phyloP scores from a whole-genome alignment of 2,888 invertebrate genomes.

The Buathra laborator region DNA sequence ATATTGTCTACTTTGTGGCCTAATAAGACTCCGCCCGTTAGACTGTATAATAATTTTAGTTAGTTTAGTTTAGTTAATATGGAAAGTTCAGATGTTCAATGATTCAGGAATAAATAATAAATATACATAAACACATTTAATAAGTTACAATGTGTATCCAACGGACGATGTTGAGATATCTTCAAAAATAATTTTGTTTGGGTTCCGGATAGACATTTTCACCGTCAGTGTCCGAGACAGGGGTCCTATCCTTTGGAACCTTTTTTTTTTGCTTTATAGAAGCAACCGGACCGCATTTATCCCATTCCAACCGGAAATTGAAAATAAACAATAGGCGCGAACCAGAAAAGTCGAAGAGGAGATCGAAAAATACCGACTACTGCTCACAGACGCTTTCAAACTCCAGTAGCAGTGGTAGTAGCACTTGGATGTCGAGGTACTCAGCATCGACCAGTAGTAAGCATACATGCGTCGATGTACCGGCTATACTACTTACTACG shows the following conservation, averaged over 20 bases:
- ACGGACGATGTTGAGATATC: too few species aligned
- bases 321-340: slow-evolving; percentile 61
- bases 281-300: slow-evolving; percentile 36
- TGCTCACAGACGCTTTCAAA: slow-evolving; percentile 52
- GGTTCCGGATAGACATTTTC: too few species aligned
- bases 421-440: slow-evolving; percentile 46
- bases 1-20: too few species aligned
- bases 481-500: slow-evolving; percentile 10
- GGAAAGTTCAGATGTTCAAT: too few species aligned
- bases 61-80: too few species aligned
- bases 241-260: not conserved
- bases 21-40: too few species aligned
- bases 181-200: too few species aligned
- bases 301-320: slow-evolving; percentile 51
- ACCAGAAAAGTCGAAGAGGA: slow-evolving; percentile 34
- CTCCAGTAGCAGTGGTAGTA: slow-evolving; percentile 38
- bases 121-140: too few species aligned
- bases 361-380: slow-evolving; percentile 23
- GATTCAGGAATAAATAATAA: too few species aligned
- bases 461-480: slow-evolving; percentile 41
- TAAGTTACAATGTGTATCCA: too few species aligned
- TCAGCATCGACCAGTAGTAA: slow-evolving; percentile 32
- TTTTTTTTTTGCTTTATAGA: slow-evolving; percentile 36
- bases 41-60: too few species aligned
- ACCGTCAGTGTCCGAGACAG: too few species aligned